Evolutionary conservation across 1,140 invertebrate genomes (phyloP), one percentile per base, ranked within the genome.

Genomic region (Megathymus violae): DNA sequence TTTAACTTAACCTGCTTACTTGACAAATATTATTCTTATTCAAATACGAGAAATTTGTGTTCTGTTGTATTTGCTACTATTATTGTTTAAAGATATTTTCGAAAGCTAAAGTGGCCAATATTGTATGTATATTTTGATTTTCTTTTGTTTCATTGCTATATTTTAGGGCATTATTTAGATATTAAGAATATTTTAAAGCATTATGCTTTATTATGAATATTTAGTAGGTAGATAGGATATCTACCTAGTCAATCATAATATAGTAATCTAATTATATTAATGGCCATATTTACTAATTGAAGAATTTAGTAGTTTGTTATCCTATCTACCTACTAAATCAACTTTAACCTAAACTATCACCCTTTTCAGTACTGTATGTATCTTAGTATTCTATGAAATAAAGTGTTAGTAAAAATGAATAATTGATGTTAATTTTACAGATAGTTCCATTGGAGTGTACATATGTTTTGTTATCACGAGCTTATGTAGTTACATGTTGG

Each of bases 401-500:
- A 22, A 3, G 5, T 2, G 19, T 1, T 13, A 27, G 19, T 22
- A 40, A 44, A 34, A n/a, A 38, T 11, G 38, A 10, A 27, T 27
- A n/a, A 9, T 22, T 13, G 1, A 16, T 34, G 31, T 48, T 0
- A 47, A 27, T 62, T 54, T 81, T 82, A 10, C 74, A 88, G 85
- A 77, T 79, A 75, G 76, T 62, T 75, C 84, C 56, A 84, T 67
- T 50, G 80, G 72, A 14, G 64, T 77, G 14, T 79, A 80, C 64
- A 65, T 86, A 34, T 88, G 88, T 75, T 66, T 81, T 27, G 62
- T 85, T 25, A 69, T 83, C 34, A 80, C 75, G 13, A 78, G 81
- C 13, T 66, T 86, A 10, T 88, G 88, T 74, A 86, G 82, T 70
- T 86, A 90, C 52, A 70, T 75, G 47, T 64, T 86, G 61, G 76